Conservation (phyloP, 1,140 invertebrate species). For the Diabrotica undecimpunctata region DNA sequence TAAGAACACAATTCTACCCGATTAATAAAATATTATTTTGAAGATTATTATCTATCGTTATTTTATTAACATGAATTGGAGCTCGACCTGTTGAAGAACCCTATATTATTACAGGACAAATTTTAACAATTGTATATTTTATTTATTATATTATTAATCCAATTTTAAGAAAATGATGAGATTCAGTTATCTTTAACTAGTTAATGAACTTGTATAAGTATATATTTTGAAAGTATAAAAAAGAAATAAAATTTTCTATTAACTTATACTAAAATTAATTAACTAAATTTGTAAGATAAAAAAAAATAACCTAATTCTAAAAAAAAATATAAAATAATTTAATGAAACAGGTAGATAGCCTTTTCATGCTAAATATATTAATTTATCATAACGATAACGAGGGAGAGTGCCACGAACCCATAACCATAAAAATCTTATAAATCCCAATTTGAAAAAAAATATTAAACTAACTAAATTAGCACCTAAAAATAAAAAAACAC, state of each 20-base stretch:
- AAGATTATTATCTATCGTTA: constrained; percentile 51
- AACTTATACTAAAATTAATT: constrained; percentile 51
- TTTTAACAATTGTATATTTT: constrained; percentile 58
- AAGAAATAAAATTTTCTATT: constrained; percentile 54
- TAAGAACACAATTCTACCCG: constrained; percentile 54
- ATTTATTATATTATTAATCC: constrained; percentile 53
- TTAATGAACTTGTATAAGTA: constrained; percentile 59
- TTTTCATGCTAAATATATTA: constrained; percentile 59
- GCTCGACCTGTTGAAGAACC: constrained; percentile 59
- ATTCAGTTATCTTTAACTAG: constrained; percentile 51
- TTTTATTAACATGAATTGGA: constrained; percentile 65
- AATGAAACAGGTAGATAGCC: constrained; percentile 53
- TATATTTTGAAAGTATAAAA: constrained; percentile 65
- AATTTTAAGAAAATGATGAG: constrained; percentile 50
- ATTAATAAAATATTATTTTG: constrained; percentile 60
- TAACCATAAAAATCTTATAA: constrained; percentile 47
- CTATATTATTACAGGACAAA: constrained; percentile 57
- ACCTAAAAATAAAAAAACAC: no score
- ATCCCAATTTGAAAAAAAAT: constrained; percentile 49
- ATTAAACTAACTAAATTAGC: no score
- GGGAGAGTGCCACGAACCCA: constrained; percentile 56
- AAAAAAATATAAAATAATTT: constrained; percentile 53
- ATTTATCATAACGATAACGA: constrained; percentile 59
- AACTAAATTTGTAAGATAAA: constrained; percentile 50
- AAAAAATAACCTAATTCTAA: constrained; percentile 42